Conservation (phyloP, 1,140 invertebrate species). For the Gryon sp. region DNA sequence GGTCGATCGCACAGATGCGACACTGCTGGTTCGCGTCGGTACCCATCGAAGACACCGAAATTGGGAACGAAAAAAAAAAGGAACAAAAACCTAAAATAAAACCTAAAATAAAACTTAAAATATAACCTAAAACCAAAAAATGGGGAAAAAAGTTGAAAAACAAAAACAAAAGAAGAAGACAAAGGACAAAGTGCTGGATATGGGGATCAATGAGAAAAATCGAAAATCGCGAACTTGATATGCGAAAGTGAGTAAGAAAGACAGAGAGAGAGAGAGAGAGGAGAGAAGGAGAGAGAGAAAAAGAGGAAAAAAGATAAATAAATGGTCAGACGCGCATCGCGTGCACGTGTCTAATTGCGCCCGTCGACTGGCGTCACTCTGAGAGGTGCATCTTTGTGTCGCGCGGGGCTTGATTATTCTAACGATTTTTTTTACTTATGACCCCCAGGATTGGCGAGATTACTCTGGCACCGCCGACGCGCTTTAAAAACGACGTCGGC, state of each 20-base stretch:
- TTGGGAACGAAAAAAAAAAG: no score
- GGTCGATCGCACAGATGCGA: conserved; percentile 80
- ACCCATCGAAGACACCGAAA: conserved; percentile 63
- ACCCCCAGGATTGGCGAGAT: conserved; percentile 75
- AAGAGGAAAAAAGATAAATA: conserved; percentile 8
- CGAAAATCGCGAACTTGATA: no score
- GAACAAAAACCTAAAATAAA: no score
- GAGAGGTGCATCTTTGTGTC: conserved; percentile 66
- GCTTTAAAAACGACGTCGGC: conserved; percentile 76
- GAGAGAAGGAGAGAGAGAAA: conserved; percentile 9
- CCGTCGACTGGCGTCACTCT: conserved; percentile 52
- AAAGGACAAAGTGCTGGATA: no score
- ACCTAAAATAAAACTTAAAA: no score
- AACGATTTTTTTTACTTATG: conserved; percentile 76
- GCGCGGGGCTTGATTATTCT: conserved; percentile 71
- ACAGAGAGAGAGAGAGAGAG: no score
- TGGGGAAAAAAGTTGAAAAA: no score
- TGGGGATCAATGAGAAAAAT: no score
- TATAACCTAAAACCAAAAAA: no score
- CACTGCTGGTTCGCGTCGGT: conserved; percentile 71
- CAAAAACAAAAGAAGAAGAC: no score
- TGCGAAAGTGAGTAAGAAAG: no score
- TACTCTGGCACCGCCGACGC: conserved; percentile 74
- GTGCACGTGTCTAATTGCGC: conserved; percentile 45
- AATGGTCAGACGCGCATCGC: conserved; percentile 28